These are phyloP conservation scores for Cylloceria caligata DNA, from an alignment of 2,888 invertebrate species.

Conservation along the genomic window DNA sequence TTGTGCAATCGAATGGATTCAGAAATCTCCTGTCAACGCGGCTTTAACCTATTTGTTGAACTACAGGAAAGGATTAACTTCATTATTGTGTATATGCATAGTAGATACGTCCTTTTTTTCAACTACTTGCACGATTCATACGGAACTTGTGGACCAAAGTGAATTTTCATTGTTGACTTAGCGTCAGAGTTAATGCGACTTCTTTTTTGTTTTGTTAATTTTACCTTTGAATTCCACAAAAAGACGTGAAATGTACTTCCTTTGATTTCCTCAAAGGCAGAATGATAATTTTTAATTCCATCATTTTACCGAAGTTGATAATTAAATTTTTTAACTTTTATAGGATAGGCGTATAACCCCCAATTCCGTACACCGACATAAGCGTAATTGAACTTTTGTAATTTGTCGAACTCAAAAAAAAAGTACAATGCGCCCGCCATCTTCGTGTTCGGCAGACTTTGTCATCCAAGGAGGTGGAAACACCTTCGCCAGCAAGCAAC, in stretches of 20 bases:
- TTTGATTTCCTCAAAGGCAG: too few relatives aligned
- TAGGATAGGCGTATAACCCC: not conserved
- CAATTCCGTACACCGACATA: not conserved
- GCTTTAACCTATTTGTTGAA: not conserved
- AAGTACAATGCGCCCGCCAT: slow-evolving; percentile 61
- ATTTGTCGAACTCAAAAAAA: not conserved
- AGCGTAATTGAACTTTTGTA: not conserved
- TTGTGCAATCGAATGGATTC: not conserved
- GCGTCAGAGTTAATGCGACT: too few relatives aligned
- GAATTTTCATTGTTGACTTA: too few relatives aligned
- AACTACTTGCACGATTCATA: too few relatives aligned
- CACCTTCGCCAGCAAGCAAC: slow-evolving; percentile 87
- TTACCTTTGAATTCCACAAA: too few relatives aligned
- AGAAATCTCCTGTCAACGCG: not conserved
- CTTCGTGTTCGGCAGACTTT: slow-evolving; percentile 63
- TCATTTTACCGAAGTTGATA: not conserved
- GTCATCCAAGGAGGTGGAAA: slow-evolving; percentile 77
- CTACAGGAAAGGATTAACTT: too few relatives aligned
- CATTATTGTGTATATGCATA: not conserved
- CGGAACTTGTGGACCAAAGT: too few relatives aligned
- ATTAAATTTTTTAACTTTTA: not conserved
- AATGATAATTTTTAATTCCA: too few relatives aligned
- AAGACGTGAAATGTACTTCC: too few relatives aligned
- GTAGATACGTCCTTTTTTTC: not conserved
- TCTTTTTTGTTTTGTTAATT: too few relatives aligned